Percentiles rank a stretch among this genome's conserved stretches.
phyloP scores from a whole-genome alignment of 2,888 invertebrate genomes.

The Gastracanthus pulcherrimus region DNA sequence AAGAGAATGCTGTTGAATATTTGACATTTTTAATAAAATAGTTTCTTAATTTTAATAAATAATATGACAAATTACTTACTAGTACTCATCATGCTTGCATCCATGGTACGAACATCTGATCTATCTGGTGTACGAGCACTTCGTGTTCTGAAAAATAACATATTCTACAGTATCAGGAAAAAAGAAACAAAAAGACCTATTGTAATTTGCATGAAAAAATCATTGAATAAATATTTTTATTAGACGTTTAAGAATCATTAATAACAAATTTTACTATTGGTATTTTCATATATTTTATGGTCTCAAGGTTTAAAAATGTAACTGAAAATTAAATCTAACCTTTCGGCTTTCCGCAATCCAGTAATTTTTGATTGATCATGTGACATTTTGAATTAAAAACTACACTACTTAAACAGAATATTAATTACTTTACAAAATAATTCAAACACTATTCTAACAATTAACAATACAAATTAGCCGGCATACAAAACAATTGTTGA shows the following conservation, averaged over 20 bases:
- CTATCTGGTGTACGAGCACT: conserved; percentile 48
- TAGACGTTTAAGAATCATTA: not conserved
- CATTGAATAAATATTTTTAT: not conserved
- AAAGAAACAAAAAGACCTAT: not conserved
- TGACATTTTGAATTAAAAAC: conserved; percentile 28
- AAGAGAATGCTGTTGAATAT: too few species aligned
- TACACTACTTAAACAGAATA: not conserved
- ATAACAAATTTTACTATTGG: not conserved
- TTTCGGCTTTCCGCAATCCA: conserved; percentile 29
- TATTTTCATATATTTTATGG: too few species aligned
- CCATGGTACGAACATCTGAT: conserved; percentile 28
- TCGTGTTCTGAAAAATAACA: conserved; percentile 15
- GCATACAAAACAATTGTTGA: too few species aligned
- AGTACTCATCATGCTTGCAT: not conserved
- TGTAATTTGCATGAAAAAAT: not conserved
- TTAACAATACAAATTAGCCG: too few species aligned
- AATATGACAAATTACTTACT: conserved; percentile 22
- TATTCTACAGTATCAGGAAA: too few species aligned
- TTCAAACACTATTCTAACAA: too few species aligned
- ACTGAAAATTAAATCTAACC: conserved; percentile 38
- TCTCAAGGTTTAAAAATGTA: not conserved
- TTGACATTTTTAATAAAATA: conserved; percentile 33
- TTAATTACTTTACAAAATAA: conserved; percentile 2
- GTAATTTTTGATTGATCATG: conserved; percentile 43
- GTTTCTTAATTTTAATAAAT: not conserved